A percentile compares a stretch with the other conserved stretches of the same genome.
Evolutionary conservation across 2,888 invertebrate genomes (phyloP).

Genomic region (Ochropleura leucogaster): DNA sequence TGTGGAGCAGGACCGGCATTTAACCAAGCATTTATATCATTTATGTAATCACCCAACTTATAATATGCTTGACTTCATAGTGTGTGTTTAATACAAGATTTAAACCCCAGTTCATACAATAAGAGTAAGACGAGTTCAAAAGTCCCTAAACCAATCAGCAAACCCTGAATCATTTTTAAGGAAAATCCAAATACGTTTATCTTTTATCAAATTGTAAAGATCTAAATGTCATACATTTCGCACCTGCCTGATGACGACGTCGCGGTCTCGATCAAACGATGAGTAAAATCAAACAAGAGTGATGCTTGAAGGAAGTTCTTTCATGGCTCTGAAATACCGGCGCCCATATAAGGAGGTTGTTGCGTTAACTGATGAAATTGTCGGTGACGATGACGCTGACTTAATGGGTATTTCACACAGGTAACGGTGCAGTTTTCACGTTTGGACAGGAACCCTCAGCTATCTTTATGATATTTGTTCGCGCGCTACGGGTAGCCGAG

Average conservation of each 20-base stretch:
- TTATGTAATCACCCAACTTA: too few species aligned
- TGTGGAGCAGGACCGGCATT: too few species aligned
- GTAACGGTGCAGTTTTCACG: not conserved
- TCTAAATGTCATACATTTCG: constrained; percentile 50
- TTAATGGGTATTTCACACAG: constrained; percentile 24
- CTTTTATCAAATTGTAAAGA: constrained; percentile 43
- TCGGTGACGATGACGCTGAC: constrained; percentile 1
- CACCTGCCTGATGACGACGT: constrained; percentile 54
- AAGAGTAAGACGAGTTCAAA: constrained; percentile 19
- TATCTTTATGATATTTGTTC: constrained; percentile 47
- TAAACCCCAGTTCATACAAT: not conserved
- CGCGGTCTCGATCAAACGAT: constrained; percentile 23
- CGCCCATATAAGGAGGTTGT: constrained; percentile 1
- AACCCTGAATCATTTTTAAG: constrained; percentile 40
- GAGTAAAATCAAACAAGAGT: constrained; percentile 43
- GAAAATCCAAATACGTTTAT: constrained; percentile 45
- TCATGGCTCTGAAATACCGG: constrained; percentile 24
- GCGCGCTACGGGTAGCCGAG: constrained; percentile 26
- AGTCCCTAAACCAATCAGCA: constrained; percentile 41
- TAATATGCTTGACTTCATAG: too few species aligned
- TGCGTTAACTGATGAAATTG: constrained; percentile 36
- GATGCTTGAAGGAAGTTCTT: constrained; percentile 30
- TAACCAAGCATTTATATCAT: too few species aligned
- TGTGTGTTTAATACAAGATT: too few species aligned
- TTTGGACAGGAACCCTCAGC: constrained; percentile 13